Percentiles rank a stretch among this genome's conserved stretches.
These are phyloP conservation scores for Rotaria magnacalcarata DNA, from an alignment of 2,888 invertebrate species.

Conservation along the genomic window DNA sequence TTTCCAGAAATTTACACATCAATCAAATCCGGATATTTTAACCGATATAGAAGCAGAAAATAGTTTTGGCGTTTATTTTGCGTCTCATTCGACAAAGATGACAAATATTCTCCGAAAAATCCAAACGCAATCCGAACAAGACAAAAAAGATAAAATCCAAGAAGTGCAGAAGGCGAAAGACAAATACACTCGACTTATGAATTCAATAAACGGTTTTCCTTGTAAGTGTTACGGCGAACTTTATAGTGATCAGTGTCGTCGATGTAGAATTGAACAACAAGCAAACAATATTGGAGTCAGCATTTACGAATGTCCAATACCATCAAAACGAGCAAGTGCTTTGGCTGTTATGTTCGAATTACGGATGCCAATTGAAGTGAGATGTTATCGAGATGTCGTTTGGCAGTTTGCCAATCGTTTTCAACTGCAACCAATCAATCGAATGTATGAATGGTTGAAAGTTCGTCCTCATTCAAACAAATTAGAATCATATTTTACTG, in stretches of 20 bases:
- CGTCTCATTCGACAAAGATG: not conserved
- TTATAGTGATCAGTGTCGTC: not conserved
- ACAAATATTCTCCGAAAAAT: not conserved
- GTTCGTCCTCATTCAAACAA: not conserved
- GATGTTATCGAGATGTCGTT: conserved; percentile 5
- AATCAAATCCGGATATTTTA: not conserved
- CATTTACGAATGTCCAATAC: not conserved
- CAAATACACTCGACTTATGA: not conserved
- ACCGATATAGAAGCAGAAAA: not conserved
- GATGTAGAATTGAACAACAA: not conserved
- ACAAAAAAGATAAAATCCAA: not conserved
- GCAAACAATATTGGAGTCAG: not conserved
- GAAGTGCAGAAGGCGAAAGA: not conserved
- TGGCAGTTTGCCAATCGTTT: not conserved
- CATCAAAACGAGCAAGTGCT: not conserved
- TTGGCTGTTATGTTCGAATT: not conserved
- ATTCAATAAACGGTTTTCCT: not conserved
- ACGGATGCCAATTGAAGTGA: not conserved
- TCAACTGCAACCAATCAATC: not conserved
- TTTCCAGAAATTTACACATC: not conserved
- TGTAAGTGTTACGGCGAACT: not conserved
- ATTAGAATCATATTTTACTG: not conserved
- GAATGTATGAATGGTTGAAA: not conserved
- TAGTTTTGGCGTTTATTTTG: not conserved
- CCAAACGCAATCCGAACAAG: not conserved